Percentiles rank a stretch among this genome's conserved stretches.
Evolutionary conservation across 2,113 vertebrate species (phyloP).

Genomic region (Hydrolagus affinis): DNA sequence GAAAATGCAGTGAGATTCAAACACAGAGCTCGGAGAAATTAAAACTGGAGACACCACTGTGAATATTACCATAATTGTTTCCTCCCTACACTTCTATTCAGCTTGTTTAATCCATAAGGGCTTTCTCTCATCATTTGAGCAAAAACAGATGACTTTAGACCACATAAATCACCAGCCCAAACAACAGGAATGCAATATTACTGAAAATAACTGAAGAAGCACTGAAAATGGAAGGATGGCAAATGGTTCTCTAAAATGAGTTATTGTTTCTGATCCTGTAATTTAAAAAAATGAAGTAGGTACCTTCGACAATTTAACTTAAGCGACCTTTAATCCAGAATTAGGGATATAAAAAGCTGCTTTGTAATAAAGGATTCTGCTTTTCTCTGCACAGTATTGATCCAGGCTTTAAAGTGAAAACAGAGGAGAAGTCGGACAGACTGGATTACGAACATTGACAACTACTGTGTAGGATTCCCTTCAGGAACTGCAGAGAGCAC

Average conservation of each 20-base stretch:
- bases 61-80: constrained; percentile 10
- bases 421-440: background rate
- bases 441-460: background rate
- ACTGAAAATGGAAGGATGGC: background rate
- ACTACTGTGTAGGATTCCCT: background rate
- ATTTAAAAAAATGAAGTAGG: background rate
- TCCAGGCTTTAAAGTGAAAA: background rate
- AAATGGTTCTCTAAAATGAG: constrained; percentile 5
- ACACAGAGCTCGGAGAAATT: background rate
- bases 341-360: background rate
- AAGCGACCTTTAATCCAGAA: background rate
- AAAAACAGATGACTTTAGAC: background rate
- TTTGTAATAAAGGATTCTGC: background rate
- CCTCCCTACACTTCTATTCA: constrained; percentile 15
- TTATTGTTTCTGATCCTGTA: background rate
- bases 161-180: background rate
- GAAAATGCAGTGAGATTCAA: constrained; percentile 22
- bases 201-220: constrained; percentile 12
- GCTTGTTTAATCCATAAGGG: background rate
- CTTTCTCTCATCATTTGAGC: background rate
- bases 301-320: background rate
- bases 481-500: too few relatives aligned
- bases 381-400: background rate
- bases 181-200: background rate
- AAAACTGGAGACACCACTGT: constrained; percentile 5